Evolutionary conservation across 2,888 invertebrate species (phyloP), one percentile per base, ranked within the genome.

Genomic region (Nemotelus pantherinus): DNA sequence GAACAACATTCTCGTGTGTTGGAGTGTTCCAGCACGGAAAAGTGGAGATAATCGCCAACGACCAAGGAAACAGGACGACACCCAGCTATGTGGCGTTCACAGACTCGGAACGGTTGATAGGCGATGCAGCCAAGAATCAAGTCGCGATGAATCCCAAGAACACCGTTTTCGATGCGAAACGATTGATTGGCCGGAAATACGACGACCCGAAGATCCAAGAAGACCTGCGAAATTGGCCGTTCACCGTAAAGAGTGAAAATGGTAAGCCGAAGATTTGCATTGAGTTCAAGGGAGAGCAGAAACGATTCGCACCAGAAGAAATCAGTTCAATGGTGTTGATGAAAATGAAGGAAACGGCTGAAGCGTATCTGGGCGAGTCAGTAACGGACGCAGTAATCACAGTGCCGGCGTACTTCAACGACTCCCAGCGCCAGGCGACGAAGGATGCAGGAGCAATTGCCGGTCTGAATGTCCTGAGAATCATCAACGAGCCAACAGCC

Each of bases 1-100:
- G 95, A 82, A 96, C 95, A 55, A 96, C 95, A 5, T 95, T 94
- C 86, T 95, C 94, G 53, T 94, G 94, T 84, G 94, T 95, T 67
- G 63, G 25, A 63, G 7, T 93, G 5, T 93, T 92, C 88, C 92
- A 92, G 82, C 89, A 93, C 83, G 92, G 93, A 75, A 93, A 93
- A 84, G 93, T 93, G 82, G 93, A 93, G 85, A 93, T 93, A 81
- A 92, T 93, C 80, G 92, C 93, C 81, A 93, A 93, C 83, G 93
- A 93, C 80, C 93, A 93, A 84, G 93, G 93, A 41, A 93, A 93
- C 84, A 86, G 93, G 76, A 93, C 92, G 25, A 93, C 93, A 41
- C 93, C 93, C 0, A 92, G 92, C 39, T 93, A 92, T 84, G 93
- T 93, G n/a, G 93, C 92, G 1, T 93, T 93, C 83, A 92, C 89